Evolutionary conservation across 2,797 vertebrate species (phyloP).

Genomic region (Hirundo rustica): DNA sequence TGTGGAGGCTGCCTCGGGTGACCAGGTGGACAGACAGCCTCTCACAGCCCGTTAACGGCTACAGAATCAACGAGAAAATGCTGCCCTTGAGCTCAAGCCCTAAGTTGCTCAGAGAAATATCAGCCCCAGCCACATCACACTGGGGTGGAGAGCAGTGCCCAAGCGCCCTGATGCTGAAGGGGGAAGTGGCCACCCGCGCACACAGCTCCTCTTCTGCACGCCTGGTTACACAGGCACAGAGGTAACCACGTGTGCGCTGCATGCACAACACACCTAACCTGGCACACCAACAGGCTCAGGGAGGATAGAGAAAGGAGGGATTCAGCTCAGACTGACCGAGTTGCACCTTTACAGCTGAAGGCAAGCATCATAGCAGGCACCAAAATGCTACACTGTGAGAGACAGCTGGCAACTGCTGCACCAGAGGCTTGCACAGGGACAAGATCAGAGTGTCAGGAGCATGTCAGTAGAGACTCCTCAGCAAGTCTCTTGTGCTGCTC

Average conservation of each 20-base stretch:
- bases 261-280: no score
- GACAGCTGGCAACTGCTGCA: neutral
- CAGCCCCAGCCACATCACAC: neutral
- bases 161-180: fast-evolving
- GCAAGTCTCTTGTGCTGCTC: neutral
- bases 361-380: neutral
- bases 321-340: neutral
- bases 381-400: neutral
- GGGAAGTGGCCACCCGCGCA: neutral
- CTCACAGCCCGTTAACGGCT: neutral
- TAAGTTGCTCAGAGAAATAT: neutral
- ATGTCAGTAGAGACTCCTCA: neutral
- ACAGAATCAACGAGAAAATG: neutral
- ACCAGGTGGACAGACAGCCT: neutral
- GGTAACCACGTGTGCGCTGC: neutral
- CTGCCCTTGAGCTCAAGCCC: neutral
- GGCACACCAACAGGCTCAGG: fast-evolving
- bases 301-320: neutral
- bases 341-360: neutral
- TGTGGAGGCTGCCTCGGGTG: neutral
- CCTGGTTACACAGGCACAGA: neutral
- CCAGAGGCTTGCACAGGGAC: neutral
- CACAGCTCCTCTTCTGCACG: neutral
- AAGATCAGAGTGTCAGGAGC: neutral
- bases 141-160: neutral